These are phyloP conservation scores for Protobothrops flavoviridis DNA, from an alignment of 2,113 vertebrate genomes.

Conservation along the genomic window DNA sequence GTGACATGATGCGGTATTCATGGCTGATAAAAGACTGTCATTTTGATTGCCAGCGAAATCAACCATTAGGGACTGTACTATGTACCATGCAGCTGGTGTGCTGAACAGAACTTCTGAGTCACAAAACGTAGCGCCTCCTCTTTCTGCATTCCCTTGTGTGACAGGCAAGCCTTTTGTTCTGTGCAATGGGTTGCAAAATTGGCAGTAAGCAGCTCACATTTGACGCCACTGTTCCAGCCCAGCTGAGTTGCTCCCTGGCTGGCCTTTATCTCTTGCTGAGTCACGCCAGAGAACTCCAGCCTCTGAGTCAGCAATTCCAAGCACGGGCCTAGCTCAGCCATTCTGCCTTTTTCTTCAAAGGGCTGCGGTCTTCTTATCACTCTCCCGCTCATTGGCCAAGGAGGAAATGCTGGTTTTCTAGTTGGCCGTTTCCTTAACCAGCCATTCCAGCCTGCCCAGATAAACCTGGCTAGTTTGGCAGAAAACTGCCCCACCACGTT, in stretches of 20 bases:
- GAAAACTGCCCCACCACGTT: not conserved
- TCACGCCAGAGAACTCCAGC: not conserved
- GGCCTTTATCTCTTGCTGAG: not conserved
- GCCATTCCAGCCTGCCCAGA: not conserved
- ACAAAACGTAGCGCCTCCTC: constrained; percentile 37
- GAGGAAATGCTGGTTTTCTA: not conserved
- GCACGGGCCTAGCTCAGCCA: no score
- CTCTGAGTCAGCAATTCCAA: not conserved
- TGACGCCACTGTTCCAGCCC: not conserved
- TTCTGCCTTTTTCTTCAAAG: not conserved
- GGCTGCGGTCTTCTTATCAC: not conserved
- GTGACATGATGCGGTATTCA: not conserved
- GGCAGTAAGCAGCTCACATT: not conserved
- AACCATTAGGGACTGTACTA: not conserved
- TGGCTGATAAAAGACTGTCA: not conserved
- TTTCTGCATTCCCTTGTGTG: not conserved
- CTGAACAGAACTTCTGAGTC: constrained; percentile 31
- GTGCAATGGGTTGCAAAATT: not conserved
- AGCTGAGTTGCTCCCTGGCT: not conserved
- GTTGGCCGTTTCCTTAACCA: not conserved
- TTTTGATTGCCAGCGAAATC: not conserved
- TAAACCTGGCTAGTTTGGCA: not conserved
- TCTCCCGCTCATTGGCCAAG: not conserved
- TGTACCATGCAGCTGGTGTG: constrained; percentile 35
- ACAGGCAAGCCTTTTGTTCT: not conserved